Evolutionary conservation across 1,140 invertebrate species (phyloP), one percentile per base, ranked within the genome.

Genomic region (Zaprionus ornatus): DNA sequence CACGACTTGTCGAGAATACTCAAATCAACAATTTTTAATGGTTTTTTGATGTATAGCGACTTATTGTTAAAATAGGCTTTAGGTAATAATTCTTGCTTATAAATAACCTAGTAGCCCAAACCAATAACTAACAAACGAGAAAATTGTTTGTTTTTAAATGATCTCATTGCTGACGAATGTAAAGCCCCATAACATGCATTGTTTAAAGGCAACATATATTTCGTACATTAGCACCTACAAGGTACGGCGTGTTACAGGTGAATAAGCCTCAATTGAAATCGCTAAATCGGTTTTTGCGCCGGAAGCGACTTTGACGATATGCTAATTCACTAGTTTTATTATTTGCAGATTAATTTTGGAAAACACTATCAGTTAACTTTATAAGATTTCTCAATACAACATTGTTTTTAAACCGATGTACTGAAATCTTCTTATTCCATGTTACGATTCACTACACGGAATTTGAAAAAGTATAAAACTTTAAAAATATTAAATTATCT

Each of bases 151-250:
- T 17, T 57, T 60, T 42, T 35, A 29, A 50, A 68, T 68, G 55
- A 68, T 68, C 42, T 60, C 56, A 68, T 60, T 6, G 45, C 9
- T 10, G 7, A 59, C 17, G 42, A 23, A 59, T 59, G 9, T n/a
- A 1, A 35, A 12, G n/a, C 61, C 19, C 4, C 25, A 4, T 29
- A 13, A 29, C 42, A 17, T 6, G 23, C 40, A 45, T 45, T 45
- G 40, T 17, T 45, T 45, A 7, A 2, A 45, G n/a, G 1, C 40
- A 17, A 45, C 7, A 45, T 62, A 35, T 23, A 23, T 50, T 62
- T 64, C 15, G 3, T 17, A 17, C n/a, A 17, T 45, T 17, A 9
- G n/a, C 19, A 45, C 7, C n/a, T 45, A 21, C 45, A 25, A 13
- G 4, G 25, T 29, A 17, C 40, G 7, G n/a, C 27, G 3, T 29